Evolutionary conservation across 2,888 invertebrate species (phyloP), one percentile per base, ranked within the genome.

Genomic region (Xestia c-nigrum): DNA sequence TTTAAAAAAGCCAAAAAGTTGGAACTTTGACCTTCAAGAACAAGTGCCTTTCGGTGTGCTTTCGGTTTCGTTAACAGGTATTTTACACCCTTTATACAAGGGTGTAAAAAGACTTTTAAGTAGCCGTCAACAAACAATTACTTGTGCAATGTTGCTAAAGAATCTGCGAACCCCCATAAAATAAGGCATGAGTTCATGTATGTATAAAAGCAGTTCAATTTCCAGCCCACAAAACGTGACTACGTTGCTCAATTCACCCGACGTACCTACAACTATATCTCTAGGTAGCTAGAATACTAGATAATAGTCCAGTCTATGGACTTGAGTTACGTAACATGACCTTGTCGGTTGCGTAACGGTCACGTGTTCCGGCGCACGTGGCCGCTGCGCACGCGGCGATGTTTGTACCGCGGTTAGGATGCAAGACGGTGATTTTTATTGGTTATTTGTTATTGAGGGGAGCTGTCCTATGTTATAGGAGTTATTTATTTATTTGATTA

Each of bases 251-350:
- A n/a, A 66, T 74, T 71, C 67, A 65, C 71, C 57, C 61, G 40
- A 55, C 50, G 31, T 64, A 65, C 63, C 64, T 52, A n/a, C 19
- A 61, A 38, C 61, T 21, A 63, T 40, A 72, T 1, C 19, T 1
- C 19, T 69, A 24, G 19, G 52, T 77, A 74, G 24, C 50, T 78
- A 76, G 70, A 75, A 24, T 21, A 19, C 85, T 83, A 79, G 81
- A 85, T 78, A 81, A 85, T 87, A 83, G 80, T 59, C 66, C 59
- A 80, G 83, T 71, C 71, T 72, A 82, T 74, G 72, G 83, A 86
- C 84, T 69, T 55, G 70, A 12, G 74, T 93, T 93, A 92, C 90
- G 91, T 92, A 93, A 93, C 66, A 1, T 76, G 90, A 89, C 93
- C 93, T 93, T 93, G 90, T 69, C 78, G 72, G 77, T 91, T 92